Evolutionary conservation across 2,797 vertebrate species (phyloP).

Genomic region (Danio jaintianensis): DNA sequence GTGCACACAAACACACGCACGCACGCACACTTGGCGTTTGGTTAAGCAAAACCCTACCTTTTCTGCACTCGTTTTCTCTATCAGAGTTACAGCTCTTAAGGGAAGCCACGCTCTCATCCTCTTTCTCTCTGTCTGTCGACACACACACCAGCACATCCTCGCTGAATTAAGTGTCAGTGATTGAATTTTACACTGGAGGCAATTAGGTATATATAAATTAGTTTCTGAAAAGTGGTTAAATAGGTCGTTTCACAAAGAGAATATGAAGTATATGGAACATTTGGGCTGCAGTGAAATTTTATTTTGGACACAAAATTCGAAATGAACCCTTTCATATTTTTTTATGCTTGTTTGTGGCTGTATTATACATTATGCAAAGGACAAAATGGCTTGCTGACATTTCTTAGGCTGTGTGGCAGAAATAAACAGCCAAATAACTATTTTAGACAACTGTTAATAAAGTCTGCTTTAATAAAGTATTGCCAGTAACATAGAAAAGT

Average conservation of each 20-base stretch:
- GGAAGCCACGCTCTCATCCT: conserved; percentile 6
- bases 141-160: conserved; percentile 21
- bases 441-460: neutral
- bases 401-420: neutral
- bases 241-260: conserved; percentile 37
- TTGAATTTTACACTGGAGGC: conserved; percentile 44
- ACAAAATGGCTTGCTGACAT: neutral
- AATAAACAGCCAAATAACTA: neutral
- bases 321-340: neutral
- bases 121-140: conserved; percentile 2
- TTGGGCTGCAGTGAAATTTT: conserved; percentile 26
- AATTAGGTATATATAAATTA: conserved; percentile 47
- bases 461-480: neutral
- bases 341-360: neutral
- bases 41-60: conserved; percentile 27
- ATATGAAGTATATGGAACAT: conserved; percentile 35
- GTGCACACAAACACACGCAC: neutral
- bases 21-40: neutral
- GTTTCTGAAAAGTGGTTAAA: conserved; percentile 44
- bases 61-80: conserved; percentile 25
- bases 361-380: neutral
- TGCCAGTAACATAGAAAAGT: neutral
- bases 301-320: conserved; percentile 1
- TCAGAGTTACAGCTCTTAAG: conserved; percentile 34
- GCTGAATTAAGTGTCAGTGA: conserved; percentile 33